Evolutionary conservation across 2,888 invertebrate genomes (phyloP).

Genomic region (Diloba caeruleocephala): DNA sequence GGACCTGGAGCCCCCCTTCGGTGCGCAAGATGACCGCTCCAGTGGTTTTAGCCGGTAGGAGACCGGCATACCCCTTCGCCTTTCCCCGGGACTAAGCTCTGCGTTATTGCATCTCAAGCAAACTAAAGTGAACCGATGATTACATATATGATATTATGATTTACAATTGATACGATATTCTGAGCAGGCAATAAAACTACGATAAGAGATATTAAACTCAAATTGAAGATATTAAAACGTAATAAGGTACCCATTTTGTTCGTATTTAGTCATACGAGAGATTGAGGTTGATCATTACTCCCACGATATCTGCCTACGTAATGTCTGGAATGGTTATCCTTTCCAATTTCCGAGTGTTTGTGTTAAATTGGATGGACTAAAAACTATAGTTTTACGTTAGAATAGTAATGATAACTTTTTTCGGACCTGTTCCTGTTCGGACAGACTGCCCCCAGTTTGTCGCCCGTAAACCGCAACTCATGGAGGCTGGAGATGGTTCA

Average conservation of each 20-base stretch:
- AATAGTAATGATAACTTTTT: too few species aligned
- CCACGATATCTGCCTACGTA: conserved; percentile 44
- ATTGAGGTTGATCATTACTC: conserved; percentile 41
- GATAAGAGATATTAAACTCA: conserved; percentile 17
- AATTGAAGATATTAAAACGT: conserved; percentile 34
- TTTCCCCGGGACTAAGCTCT: too few species aligned
- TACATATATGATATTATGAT: conserved; percentile 25
- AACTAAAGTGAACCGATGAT: conserved; percentile 4
- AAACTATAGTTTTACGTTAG: too few species aligned
- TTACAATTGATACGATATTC: conserved; percentile 39
- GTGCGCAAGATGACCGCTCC: too few species aligned
- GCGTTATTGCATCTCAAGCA: conserved; percentile 16
- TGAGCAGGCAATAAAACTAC: conserved; percentile 29
- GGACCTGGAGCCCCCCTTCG: too few species aligned
- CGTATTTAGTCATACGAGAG: conserved; percentile 30
- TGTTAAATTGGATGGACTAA: conserved; percentile 18
- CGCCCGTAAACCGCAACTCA: too few species aligned
- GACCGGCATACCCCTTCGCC: too few species aligned
- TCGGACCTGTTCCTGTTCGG: too few species aligned
- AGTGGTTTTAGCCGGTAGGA: too few species aligned
- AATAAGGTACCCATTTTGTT: conserved; percentile 37
- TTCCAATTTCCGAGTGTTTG: conserved; percentile 26
- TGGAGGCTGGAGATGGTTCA: too few species aligned
- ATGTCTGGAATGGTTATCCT: conserved; percentile 37
- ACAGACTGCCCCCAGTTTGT: too few species aligned